A percentile compares a stretch with the other conserved stretches of the same genome.
These are phyloP conservation scores for Salvelinus sp. DNA, from an alignment of 2,113 vertebrate species.

Conservation along the genomic window DNA sequence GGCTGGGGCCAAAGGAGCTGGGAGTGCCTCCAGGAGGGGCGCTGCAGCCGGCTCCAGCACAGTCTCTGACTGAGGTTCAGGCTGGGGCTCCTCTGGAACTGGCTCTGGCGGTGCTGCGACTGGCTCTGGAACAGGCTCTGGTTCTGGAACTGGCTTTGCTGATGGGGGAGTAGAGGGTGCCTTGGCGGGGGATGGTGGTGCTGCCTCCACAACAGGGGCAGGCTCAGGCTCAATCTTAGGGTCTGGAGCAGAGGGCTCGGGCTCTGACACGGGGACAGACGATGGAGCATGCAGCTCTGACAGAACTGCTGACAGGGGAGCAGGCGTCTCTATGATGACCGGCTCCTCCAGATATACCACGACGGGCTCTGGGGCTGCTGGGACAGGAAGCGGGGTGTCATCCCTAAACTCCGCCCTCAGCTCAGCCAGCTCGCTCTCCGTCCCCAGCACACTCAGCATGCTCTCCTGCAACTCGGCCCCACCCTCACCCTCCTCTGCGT, in stretches of 20 bases:
- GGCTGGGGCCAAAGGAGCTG: background rate
- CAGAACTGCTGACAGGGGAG: constrained; percentile 43
- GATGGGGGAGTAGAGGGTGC: constrained; percentile 34
- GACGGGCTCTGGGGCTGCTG: constrained; percentile 26
- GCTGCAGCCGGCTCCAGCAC: constrained; percentile 21
- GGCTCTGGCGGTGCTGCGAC: constrained; percentile 23
- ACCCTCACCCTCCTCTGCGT: constrained; percentile 64
- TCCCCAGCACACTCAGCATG: constrained; percentile 71
- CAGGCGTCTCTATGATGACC: constrained; percentile 58
- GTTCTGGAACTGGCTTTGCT: constrained; percentile 36
- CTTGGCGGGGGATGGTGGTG: constrained; percentile 29
- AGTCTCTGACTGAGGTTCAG: constrained; percentile 38
- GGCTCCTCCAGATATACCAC: constrained; percentile 52
- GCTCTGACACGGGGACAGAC: constrained; percentile 37
- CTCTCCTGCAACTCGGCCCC: constrained; percentile 61
- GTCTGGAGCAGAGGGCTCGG: constrained; percentile 39
- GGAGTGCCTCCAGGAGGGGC: constrained; percentile 1
- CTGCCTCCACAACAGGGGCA: constrained; percentile 38
- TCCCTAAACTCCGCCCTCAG: constrained; percentile 61
- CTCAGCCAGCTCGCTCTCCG: constrained; percentile 71
- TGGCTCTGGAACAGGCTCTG: constrained; percentile 32
- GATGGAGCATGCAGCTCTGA: constrained; percentile 33
- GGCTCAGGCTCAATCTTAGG: constrained; percentile 39
- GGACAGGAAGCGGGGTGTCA: constrained; percentile 10
- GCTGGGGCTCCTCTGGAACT: constrained; percentile 18